Percentiles rank a stretch among this genome's conserved stretches.
Conservation (phyloP, 2,113 vertebrate species). For the Austrofundulus limnaeus region DNA sequence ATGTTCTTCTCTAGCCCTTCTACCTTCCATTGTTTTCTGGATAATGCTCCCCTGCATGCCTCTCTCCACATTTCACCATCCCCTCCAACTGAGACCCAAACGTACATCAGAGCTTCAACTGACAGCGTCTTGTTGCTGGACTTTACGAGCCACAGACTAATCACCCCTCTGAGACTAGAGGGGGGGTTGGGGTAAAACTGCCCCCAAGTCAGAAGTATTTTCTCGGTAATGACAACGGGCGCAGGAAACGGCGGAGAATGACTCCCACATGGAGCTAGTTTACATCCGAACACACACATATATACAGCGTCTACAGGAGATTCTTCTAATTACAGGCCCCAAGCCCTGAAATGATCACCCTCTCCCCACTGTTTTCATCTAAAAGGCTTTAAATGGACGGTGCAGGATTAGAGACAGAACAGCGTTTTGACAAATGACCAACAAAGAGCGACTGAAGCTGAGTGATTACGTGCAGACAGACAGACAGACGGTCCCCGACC, state of each 20-base stretch:
- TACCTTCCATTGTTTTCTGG: no score
- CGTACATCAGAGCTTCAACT: slow-evolving; percentile 1
- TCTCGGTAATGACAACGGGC: slow-evolving; percentile 71
- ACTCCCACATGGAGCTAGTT: slow-evolving; percentile 72
- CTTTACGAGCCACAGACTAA: slow-evolving; percentile 60
- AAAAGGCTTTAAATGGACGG: slow-evolving; percentile 47
- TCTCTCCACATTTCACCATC: not conserved
- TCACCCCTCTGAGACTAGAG: slow-evolving; percentile 63
- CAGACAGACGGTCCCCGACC: slow-evolving; percentile 36
- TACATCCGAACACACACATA: slow-evolving; percentile 46
- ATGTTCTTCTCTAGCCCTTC: not conserved
- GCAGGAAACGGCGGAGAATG: slow-evolving; percentile 71
- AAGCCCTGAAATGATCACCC: slow-evolving; percentile 58
- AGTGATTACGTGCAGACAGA: slow-evolving; percentile 24
- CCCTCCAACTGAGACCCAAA: slow-evolving; percentile 1
- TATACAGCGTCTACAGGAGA: slow-evolving; percentile 37
- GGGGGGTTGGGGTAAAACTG: slow-evolving; percentile 50
- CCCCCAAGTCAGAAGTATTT: slow-evolving; percentile 69
- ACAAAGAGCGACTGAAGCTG: slow-evolving; percentile 34
- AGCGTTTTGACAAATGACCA: slow-evolving; percentile 24
- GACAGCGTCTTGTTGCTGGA: slow-evolving; percentile 26
- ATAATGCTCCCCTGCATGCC: no score
- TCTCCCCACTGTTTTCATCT: slow-evolving; percentile 49
- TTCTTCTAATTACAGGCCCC: slow-evolving; percentile 64
- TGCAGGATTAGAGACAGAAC: slow-evolving; percentile 30